Percentiles rank a stretch among this genome's conserved stretches.
These are phyloP conservation scores for Hippocampus abdominalis DNA, from an alignment of 2,113 vertebrate genomes.

Conservation along the genomic window DNA sequence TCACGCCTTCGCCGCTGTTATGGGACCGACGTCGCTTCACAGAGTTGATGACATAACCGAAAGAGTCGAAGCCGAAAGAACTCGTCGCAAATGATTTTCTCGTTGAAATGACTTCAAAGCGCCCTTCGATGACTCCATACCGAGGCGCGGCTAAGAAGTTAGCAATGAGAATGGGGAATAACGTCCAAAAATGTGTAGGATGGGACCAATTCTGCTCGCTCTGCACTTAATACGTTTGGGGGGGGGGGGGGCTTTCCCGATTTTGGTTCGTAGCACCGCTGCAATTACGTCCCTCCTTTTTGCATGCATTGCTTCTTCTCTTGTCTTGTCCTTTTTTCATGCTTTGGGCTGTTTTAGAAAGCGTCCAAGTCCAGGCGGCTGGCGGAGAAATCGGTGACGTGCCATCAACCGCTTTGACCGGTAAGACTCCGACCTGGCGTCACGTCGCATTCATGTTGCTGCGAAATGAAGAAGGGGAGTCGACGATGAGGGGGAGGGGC, in stretches of 20 bases:
- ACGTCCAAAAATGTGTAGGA: slow-evolving; percentile 5
- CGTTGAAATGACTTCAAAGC: slow-evolving; percentile 45
- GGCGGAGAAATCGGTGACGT: accelerated
- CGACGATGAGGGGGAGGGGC: too few species aligned
- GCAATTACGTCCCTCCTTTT: not conserved
- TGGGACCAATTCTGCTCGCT: slow-evolving; percentile 27
- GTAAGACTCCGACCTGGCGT: slow-evolving; percentile 18
- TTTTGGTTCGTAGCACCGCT: slow-evolving; percentile 6
- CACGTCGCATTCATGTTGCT: not conserved
- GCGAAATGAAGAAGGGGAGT: too few species aligned
- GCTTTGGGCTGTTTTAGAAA: slow-evolving; percentile 4
- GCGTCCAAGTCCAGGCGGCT: slow-evolving; percentile 1
- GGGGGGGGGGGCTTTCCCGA: not conserved
- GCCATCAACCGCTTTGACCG: slow-evolving; percentile 7
- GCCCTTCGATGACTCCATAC: slow-evolving; percentile 24
- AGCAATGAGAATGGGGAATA: slow-evolving; percentile 34
- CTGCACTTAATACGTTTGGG: slow-evolving; percentile 16
- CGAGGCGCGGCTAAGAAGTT: slow-evolving; percentile 13
- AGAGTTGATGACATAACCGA: slow-evolving; percentile 18
- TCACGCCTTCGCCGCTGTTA: too few species aligned
- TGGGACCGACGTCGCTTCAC: not conserved
- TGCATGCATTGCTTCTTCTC: not conserved
- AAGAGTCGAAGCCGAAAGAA: slow-evolving; percentile 28
- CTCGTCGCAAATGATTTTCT: slow-evolving; percentile 37
- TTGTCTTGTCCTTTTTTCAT: not conserved